phyloP scores from a whole-genome alignment of 2,113 vertebrate genomes.

The Castor canadensis region DNA sequence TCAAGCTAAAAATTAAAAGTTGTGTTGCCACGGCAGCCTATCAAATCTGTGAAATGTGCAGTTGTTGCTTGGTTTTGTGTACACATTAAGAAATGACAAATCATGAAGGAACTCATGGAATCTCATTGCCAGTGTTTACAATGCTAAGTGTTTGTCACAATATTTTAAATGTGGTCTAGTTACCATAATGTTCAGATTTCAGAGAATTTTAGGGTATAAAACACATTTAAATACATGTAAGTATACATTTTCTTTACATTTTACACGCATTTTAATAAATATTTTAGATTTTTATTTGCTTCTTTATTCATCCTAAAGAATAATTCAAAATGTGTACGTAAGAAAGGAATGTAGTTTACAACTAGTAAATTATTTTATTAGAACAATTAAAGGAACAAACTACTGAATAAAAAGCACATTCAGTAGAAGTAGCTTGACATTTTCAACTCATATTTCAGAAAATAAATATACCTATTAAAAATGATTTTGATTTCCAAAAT shows the following conservation, averaged over 20 bases:
- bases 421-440: neutral
- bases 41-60: neutral
- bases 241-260: neutral
- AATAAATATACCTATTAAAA: neutral
- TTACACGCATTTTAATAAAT: neutral
- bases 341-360: neutral
- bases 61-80: neutral
- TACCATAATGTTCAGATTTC: neutral
- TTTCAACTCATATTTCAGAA: neutral
- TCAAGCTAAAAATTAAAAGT: neutral
- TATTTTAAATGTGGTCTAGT: neutral
- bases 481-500: neutral
- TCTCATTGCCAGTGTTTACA: neutral
- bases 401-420: neutral
- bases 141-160: neutral
- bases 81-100: neutral
- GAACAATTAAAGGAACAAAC: neutral
- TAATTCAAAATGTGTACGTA: neutral
- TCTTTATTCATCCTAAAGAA: neutral
- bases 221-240: neutral
- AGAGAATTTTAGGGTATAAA: neutral
- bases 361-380: neutral
- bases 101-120: neutral
- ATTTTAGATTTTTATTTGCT: neutral
- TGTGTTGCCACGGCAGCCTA: neutral